Percentiles rank a stretch among this genome's conserved stretches.
phyloP scores from a whole-genome alignment of 2,888 invertebrate species.

The Apodemia hepburni region DNA sequence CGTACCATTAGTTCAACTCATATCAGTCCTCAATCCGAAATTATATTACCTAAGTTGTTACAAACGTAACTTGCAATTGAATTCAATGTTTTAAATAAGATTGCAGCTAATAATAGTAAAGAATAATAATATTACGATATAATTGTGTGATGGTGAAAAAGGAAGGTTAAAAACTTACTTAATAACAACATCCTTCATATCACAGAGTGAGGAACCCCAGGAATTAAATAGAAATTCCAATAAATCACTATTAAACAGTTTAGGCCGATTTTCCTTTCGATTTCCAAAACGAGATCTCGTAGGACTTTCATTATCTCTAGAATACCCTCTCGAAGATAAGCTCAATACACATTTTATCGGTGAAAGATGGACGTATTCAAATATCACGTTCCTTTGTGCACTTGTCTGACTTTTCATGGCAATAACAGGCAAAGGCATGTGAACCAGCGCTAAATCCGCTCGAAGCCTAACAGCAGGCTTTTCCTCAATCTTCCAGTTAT shows the following conservation, averaged over 20 bases:
- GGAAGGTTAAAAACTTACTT: conserved; percentile 57
- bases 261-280: conserved; percentile 68
- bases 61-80: no score
- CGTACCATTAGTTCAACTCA: no score
- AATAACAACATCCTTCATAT: conserved; percentile 83
- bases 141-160: no score
- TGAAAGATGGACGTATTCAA: conserved; percentile 80
- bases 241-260: conserved; percentile 78
- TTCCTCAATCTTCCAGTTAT: conserved; percentile 80
- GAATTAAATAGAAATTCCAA: conserved; percentile 83
- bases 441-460: conserved; percentile 78
- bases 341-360: conserved; percentile 82
- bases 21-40: no score
- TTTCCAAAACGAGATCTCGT: conserved; percentile 48
- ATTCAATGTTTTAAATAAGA: no score
- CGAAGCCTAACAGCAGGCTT: conserved; percentile 79
- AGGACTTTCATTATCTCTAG: conserved; percentile 52
- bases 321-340: conserved; percentile 73
- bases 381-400: conserved; percentile 61
- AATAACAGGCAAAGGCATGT: conserved; percentile 76
- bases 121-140: background rate
- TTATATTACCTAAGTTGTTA: no score
- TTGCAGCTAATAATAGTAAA: background rate
- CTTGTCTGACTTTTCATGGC: conserved; percentile 61
- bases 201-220: conserved; percentile 82